These are phyloP conservation scores for Drosophila ficusphila DNA, from an alignment of 1,140 invertebrate species.

Conservation along the genomic window DNA sequence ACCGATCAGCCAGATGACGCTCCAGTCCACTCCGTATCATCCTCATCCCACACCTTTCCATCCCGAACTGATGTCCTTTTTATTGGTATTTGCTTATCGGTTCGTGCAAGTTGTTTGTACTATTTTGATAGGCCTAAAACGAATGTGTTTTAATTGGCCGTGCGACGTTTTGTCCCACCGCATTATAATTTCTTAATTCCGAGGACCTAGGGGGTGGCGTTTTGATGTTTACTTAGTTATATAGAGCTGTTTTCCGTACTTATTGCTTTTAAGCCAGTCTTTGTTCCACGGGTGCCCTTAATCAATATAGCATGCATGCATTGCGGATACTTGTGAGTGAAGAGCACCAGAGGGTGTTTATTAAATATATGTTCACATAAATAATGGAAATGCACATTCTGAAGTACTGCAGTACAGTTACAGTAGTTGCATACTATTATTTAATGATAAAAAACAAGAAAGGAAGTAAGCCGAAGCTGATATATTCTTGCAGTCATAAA, in stretches of 20 bases:
- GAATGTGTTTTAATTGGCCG: slow-evolving; percentile 50
- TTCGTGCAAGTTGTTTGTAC: slow-evolving; percentile 56
- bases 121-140: slow-evolving; percentile 30
- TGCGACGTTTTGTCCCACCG: slow-evolving; percentile 26
- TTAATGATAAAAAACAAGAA: no score
- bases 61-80: slow-evolving; percentile 14
- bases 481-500: no score
- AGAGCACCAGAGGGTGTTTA: no score
- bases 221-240: slow-evolving; percentile 12
- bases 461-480: no score
- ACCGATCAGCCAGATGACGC: slow-evolving; percentile 63
- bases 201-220: slow-evolving; percentile 15
- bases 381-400: no score
- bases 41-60: slow-evolving; percentile 18
- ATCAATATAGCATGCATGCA: background rate
- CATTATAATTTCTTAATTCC: slow-evolving; percentile 53
- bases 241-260: background rate
- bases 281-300: background rate
- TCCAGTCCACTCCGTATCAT: slow-evolving; percentile 1
- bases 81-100: slow-evolving; percentile 61
- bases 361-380: no score
- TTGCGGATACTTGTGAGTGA: background rate
- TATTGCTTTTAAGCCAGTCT: background rate
- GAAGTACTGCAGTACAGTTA: no score
- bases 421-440: no score